Evolutionary conservation across 2,113 vertebrate species (phyloP).

Genomic region (Trinectes maculatus): DNA sequence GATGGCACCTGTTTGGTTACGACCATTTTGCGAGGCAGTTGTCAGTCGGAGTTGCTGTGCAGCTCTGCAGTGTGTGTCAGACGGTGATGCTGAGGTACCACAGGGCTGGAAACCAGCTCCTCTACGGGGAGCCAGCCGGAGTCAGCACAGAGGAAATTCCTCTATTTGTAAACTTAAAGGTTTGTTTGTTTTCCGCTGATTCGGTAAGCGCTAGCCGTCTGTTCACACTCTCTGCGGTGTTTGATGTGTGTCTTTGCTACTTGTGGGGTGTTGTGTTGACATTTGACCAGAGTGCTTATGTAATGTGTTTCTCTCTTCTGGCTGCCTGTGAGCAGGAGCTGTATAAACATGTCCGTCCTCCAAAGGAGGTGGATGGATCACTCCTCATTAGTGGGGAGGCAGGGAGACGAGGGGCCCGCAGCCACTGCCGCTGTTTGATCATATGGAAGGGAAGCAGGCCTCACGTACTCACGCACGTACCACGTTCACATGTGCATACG

Average conservation of each 20-base stretch:
- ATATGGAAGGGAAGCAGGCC: conserved; percentile 32
- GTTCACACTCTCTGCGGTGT: conserved; percentile 66
- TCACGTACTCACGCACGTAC: neutral
- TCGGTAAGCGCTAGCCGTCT: conserved; percentile 62
- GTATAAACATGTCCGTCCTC: conserved; percentile 80
- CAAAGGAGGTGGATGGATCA: conserved; percentile 73
- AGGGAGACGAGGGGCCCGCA: conserved; percentile 44
- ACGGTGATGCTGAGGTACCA: conserved; percentile 31
- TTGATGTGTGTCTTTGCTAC: conserved; percentile 73
- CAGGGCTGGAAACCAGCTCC: conserved; percentile 41
- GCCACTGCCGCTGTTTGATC: conserved; percentile 41
- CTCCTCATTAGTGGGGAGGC: conserved; percentile 69
- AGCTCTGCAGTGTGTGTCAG: conserved; percentile 6
- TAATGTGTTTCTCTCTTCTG: conserved; percentile 77
- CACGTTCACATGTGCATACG: neutral
- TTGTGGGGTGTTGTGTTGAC: conserved; percentile 71
- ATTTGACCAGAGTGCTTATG: conserved; percentile 76
- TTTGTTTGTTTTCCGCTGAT: conserved; percentile 73
- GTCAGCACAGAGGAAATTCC: conserved; percentile 65
- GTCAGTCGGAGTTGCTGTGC: conserved; percentile 15
- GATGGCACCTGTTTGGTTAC: conserved; percentile 55
- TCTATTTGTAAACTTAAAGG: conserved; percentile 73
- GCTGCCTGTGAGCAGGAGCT: conserved; percentile 75
- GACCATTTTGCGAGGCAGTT: conserved; percentile 6
- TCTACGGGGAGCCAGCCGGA: conserved; percentile 37